A percentile compares a stretch with the other conserved stretches of the same genome.
Evolutionary conservation across 92 coral and sea anemone genomes (phyloP).

Genomic region (Parazoanthus darwini): DNA sequence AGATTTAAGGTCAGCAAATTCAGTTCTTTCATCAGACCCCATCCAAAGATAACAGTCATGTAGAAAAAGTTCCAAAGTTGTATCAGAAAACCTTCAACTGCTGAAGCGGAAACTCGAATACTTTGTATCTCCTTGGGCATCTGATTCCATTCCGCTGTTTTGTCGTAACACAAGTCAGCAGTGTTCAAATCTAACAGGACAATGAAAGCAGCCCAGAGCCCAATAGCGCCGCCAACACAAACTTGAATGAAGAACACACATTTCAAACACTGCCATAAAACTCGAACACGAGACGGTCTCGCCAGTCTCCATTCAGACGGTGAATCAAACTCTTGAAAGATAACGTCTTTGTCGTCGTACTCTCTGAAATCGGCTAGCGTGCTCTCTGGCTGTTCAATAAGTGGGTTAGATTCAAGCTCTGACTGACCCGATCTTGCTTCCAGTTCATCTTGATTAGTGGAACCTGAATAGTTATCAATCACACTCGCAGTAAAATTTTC

Average conservation of each 20-base stretch:
- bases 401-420: neutral
- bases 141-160: constrained; percentile 31
- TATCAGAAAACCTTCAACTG: constrained; percentile 55
- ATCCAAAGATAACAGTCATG: constrained; percentile 48
- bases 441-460: neutral
- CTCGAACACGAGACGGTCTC: constrained; percentile 4
- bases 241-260: constrained; percentile 25
- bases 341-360: constrained; percentile 13
- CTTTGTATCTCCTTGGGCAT: constrained; percentile 41
- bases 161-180: constrained; percentile 49
- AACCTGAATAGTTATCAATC: constrained; percentile 43
- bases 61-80: constrained; percentile 60
- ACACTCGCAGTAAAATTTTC: constrained; percentile 58
- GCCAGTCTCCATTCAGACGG: constrained; percentile 20
- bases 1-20: too few species aligned
- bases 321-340: constrained; percentile 36
- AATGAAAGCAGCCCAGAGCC: constrained; percentile 43
- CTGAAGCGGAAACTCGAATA: constrained; percentile 49
- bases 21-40: constrained; percentile 53
- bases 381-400: neutral
- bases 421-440: neutral
- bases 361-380: constrained; percentile 4
- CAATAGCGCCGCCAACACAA: constrained; percentile 29
- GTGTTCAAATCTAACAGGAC: constrained; percentile 59
- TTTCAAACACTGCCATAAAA: constrained; percentile 32